A percentile compares a stretch with the other conserved stretches of the same genome.
Conservation (phyloP, 2,113 vertebrate genomes). For the Centropus unirufus region DNA sequence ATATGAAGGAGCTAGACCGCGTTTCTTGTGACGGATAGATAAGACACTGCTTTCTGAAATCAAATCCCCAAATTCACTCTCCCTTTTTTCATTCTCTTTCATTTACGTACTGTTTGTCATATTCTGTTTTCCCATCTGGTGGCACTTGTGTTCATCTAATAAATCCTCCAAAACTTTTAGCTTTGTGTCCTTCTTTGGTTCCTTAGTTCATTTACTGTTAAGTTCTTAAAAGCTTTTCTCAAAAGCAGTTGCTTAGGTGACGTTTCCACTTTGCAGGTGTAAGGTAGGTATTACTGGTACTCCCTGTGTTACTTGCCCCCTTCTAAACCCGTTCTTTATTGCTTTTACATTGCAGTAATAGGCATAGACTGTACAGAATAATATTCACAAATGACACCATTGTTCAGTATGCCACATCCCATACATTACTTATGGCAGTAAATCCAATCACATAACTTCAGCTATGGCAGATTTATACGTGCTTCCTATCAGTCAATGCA, state of each 20-base stretch:
- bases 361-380: not conserved
- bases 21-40: not conserved
- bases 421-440: conserved; percentile 53
- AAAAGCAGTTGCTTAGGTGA: not conserved
- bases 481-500: conserved; percentile 69
- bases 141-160: conserved; percentile 49
- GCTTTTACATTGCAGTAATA: conserved; percentile 60
- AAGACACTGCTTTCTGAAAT: not conserved
- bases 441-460: conserved; percentile 69
- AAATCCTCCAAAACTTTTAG: conserved; percentile 36
- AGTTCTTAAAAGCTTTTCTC: conserved; percentile 56
- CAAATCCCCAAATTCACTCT: not conserved
- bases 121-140: conserved; percentile 57
- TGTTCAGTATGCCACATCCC: conserved; percentile 44
- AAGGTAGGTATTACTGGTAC: conserved; percentile 11
- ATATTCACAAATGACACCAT: conserved; percentile 40
- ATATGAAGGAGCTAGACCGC: not conserved
- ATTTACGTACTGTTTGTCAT: not conserved
- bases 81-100: not conserved
- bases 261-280: not conserved
- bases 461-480: conserved; percentile 71
- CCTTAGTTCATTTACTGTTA: conserved; percentile 43
- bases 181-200: not conserved
- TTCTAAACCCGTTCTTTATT: conserved; percentile 30
- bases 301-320: not conserved